Evolutionary conservation across 2,797 vertebrate species (phyloP).

Genomic region (Siniperca obscura): DNA sequence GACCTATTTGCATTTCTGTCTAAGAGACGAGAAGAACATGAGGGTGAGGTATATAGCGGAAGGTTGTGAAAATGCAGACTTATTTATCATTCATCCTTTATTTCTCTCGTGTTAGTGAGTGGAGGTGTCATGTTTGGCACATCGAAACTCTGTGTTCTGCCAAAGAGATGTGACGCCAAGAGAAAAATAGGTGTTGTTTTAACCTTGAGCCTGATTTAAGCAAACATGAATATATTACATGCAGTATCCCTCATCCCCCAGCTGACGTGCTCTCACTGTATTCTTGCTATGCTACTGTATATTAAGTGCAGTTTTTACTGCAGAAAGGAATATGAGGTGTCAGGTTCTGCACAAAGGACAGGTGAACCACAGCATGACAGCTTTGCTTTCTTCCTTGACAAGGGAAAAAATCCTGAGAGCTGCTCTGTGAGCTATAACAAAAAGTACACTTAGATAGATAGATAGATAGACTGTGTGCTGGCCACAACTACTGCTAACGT

Average conservation of each 20-base stretch:
- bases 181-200: constrained; percentile 86
- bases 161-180: constrained; percentile 82
- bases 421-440: constrained; percentile 36
- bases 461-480: constrained; percentile 26
- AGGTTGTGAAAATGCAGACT: constrained; percentile 70
- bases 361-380: constrained; percentile 66
- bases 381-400: constrained; percentile 62
- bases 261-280: constrained; percentile 68
- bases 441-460: constrained; percentile 26
- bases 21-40: constrained; percentile 58
- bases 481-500: constrained; percentile 24
- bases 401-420: constrained; percentile 37
- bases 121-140: constrained; percentile 83
- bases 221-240: constrained; percentile 85
- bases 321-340: constrained; percentile 75
- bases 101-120: constrained; percentile 80
- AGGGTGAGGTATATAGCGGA: constrained; percentile 54
- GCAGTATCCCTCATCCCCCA: constrained; percentile 69
- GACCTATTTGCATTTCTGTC: constrained; percentile 86
- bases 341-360: constrained; percentile 73
- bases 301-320: constrained; percentile 74
- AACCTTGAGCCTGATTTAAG: constrained; percentile 86
- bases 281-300: constrained; percentile 71
- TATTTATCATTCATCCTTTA: constrained; percentile 84
- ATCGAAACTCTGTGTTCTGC: constrained; percentile 76